Conservation (phyloP, 2,797 vertebrate species). For the Arnoldichthys spilopterus region DNA sequence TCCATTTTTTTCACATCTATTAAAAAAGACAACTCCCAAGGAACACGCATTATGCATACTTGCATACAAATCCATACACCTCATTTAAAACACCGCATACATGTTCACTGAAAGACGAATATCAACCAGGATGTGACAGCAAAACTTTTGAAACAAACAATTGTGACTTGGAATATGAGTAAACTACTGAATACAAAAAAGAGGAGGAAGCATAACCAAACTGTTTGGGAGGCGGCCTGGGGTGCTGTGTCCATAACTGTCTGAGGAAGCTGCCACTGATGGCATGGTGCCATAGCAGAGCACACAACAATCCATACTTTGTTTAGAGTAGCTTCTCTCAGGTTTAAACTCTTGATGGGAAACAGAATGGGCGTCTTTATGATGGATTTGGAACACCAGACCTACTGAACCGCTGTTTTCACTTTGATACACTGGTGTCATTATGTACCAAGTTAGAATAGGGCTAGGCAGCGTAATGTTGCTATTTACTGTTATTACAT, state of each 20-base stretch:
- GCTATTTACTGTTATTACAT: background rate
- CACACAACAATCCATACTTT: conserved; percentile 47
- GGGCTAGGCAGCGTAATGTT: background rate
- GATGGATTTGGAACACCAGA: conserved; percentile 24
- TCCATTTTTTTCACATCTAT: conserved; percentile 88
- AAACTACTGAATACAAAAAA: conserved; percentile 35
- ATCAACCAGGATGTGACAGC: conserved; percentile 53
- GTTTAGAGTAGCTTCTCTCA: conserved; percentile 40
- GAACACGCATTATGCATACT: conserved; percentile 61
- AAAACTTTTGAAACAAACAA: conserved; percentile 42
- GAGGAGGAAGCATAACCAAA: conserved; percentile 17
- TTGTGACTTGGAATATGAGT: conserved; percentile 11
- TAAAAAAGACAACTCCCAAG: conserved; percentile 70
- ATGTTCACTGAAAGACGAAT: conserved; percentile 36
- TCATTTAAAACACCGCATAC: conserved; percentile 37
- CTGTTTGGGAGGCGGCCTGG: conserved; percentile 13
- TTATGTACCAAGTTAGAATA: background rate
- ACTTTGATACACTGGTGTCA: conserved; percentile 4
- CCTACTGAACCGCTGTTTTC: background rate
- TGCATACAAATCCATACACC: conserved; percentile 45
- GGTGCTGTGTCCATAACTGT: conserved; percentile 50
- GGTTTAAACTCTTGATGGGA: conserved; percentile 27
- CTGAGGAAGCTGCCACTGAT: conserved; percentile 46
- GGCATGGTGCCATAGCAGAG: conserved; percentile 43
- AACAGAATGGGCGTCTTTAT: conserved; percentile 14